A percentile compares a stretch with the other conserved stretches of the same genome.
phyloP scores from a whole-genome alignment of 2,888 invertebrate genomes.

The Acrobasis consociella region DNA sequence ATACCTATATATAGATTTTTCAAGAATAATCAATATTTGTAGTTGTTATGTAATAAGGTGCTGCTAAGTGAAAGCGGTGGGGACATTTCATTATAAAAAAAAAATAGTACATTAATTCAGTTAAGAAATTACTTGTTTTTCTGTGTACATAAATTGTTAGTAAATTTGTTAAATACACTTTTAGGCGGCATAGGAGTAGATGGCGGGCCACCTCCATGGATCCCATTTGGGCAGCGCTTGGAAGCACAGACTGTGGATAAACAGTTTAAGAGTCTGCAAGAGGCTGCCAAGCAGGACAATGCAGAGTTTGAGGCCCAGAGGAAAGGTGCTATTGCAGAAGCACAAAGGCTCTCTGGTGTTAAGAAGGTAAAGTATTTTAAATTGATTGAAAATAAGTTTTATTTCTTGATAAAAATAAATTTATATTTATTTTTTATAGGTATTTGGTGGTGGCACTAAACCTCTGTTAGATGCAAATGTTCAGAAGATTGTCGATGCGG shows the following conservation, averaged over 20 bases:
- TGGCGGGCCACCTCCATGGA: slow-evolving; percentile 95
- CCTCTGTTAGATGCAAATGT: slow-evolving; percentile 89
- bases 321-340: slow-evolving; percentile 94
- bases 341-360: slow-evolving; percentile 84
- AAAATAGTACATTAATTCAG: too few species aligned
- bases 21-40: too few species aligned
- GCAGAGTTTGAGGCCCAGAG: slow-evolving; percentile 95
- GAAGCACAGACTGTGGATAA: slow-evolving; percentile 83
- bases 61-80: too few species aligned
- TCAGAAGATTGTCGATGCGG: slow-evolving; percentile 90
- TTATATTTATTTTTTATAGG: slow-evolving; percentile 48
- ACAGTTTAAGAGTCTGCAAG: slow-evolving; percentile 87
- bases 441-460: slow-evolving; percentile 86
- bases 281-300: slow-evolving; percentile 86
- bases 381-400: too few species aligned
- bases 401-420: neutral
- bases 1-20: too few species aligned
- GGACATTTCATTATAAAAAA: too few species aligned
- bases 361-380: slow-evolving; percentile 69
- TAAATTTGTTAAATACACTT: neutral
- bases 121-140: too few species aligned
- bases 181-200: slow-evolving; percentile 84
- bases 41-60: too few species aligned
- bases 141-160: neutral
- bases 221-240: slow-evolving; percentile 93